Evolutionary conservation across 2,797 vertebrate genomes (phyloP), one percentile per base, ranked within the genome.

Genomic region (Lithobates pipiens): DNA sequence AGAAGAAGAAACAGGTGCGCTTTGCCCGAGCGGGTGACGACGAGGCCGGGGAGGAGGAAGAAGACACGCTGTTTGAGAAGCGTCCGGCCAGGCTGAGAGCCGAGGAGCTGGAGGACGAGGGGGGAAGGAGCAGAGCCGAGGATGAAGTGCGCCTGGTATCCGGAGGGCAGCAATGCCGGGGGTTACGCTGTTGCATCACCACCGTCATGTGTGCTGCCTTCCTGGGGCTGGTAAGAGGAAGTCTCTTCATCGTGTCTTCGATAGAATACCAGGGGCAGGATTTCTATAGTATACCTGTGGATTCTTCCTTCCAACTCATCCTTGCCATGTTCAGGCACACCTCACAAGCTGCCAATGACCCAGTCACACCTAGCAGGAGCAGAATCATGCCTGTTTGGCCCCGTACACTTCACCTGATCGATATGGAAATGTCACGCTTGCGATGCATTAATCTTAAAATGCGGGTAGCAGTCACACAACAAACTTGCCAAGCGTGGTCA

Each of bases 1-100:
- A 92, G 11, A 95, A 95, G 92, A 96, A 95, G 92, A 96, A 96
- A 85, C 96, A 95, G 70, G 95, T 96, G 4, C 95, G 94, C 3
- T 96, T 97, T 86, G 94, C 95, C 57, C 91, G 91, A 32, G 90
- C 93, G 10, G 89, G 92, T 0, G 86, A 89, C 3, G 90, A 91
- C 5, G 80, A 50, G 18, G 68, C 16, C 0, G 83, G 6, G 0
- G 80, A 92, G 25, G 88, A 91, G 63, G 90, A 94, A 18, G 93
- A 94, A 0, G 90, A 93, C 85, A 94, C 94, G 50, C 93, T 95
- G 76, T 93, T 95, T 34, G 80, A 86, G 42, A 86, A 86, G 69
- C 92, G 88, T 92, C 94, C 65, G 29, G 63, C 3, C 93, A 2
- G 90, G 91, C 11, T 63, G 89, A 92, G 74, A 23, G 57, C 3